Conservation (phyloP, 2,888 invertebrate species). For the Leptopilina syphax region DNA sequence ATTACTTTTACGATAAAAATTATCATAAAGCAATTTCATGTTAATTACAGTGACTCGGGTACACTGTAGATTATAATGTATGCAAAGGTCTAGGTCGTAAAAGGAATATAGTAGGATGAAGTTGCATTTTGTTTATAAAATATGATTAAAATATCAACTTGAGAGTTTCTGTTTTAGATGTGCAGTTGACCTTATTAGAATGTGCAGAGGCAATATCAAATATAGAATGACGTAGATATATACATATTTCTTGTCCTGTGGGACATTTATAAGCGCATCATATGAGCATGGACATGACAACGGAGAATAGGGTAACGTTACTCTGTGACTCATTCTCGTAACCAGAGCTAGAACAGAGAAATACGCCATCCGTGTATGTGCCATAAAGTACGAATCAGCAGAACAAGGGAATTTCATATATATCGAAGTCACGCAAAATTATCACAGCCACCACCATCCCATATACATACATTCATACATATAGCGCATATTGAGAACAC, state of each 20-base stretch:
- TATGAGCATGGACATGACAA: constrained; percentile 6
- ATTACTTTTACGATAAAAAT: too few relatives aligned
- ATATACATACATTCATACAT: too few relatives aligned
- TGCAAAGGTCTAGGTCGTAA: background rate
- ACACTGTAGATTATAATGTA: too few relatives aligned
- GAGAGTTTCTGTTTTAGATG: background rate
- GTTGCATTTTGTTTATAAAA: constrained; percentile 4
- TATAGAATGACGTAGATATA: constrained; percentile 8
- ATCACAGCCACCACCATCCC: constrained; percentile 28
- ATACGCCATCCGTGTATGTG: constrained; percentile 43
- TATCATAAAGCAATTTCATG: too few relatives aligned
- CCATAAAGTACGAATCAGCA: constrained; percentile 50
- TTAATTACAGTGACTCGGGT: too few relatives aligned
- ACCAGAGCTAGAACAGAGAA: constrained; percentile 44
- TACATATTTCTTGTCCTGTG: background rate
- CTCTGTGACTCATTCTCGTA: constrained; percentile 47
- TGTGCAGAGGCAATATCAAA: background rate
- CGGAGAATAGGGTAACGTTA: constrained; percentile 40
- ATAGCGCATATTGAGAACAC: constrained; percentile 47
- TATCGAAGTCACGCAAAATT: constrained; percentile 45
- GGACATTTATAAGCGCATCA: constrained; percentile 23
- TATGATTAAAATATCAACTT: background rate
- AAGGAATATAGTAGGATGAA: background rate
- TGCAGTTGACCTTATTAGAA: constrained; percentile 1
- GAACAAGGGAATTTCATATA: constrained; percentile 47